Evolutionary conservation across 2,888 invertebrate species (phyloP).

Genomic region (Apamea monoglypha): DNA sequence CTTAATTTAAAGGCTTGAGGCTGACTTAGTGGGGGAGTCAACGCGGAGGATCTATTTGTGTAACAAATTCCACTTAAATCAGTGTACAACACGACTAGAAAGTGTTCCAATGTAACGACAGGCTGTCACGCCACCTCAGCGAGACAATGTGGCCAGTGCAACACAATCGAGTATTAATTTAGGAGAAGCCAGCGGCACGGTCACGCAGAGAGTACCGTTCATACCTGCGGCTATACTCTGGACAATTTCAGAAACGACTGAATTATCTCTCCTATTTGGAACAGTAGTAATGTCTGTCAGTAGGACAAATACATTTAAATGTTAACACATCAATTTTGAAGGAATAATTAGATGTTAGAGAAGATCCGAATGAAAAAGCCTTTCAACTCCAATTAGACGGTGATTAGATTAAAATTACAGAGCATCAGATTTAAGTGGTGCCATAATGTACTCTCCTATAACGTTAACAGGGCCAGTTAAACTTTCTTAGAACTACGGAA

Average conservation of each 20-base stretch:
- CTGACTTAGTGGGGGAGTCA: slow-evolving; percentile 56
- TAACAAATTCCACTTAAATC: slow-evolving; percentile 75
- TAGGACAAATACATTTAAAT: slow-evolving; percentile 67
- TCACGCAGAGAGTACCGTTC: slow-evolving; percentile 85
- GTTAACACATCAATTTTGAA: slow-evolving; percentile 42
- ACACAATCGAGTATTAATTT: slow-evolving; percentile 85
- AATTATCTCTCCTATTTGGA: slow-evolving; percentile 76
- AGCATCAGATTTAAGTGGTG: slow-evolving; percentile 67
- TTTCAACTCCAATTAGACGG: slow-evolving; percentile 53
- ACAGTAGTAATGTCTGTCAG: slow-evolving; percentile 79
- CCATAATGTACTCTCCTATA: slow-evolving; percentile 52
- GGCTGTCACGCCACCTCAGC: slow-evolving; percentile 79
- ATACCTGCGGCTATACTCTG: slow-evolving; percentile 80
- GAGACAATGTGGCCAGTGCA: slow-evolving; percentile 79
- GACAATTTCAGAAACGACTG: slow-evolving; percentile 81
- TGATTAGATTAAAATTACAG: slow-evolving; percentile 72
- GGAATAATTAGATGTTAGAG: slow-evolving; percentile 42
- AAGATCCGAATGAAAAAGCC: slow-evolving; percentile 37
- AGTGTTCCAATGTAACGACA: slow-evolving; percentile 83
- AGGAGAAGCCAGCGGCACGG: slow-evolving; percentile 81
- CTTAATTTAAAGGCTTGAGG: slow-evolving; percentile 57
- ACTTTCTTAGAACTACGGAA: slow-evolving; percentile 70
- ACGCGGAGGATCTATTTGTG: slow-evolving; percentile 68
- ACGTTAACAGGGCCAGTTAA: slow-evolving; percentile 68
- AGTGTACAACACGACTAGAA: slow-evolving; percentile 79